Evolutionary conservation across 1,140 invertebrate species (phyloP).

Genomic region (Lamellibrachia luymesi): DNA sequence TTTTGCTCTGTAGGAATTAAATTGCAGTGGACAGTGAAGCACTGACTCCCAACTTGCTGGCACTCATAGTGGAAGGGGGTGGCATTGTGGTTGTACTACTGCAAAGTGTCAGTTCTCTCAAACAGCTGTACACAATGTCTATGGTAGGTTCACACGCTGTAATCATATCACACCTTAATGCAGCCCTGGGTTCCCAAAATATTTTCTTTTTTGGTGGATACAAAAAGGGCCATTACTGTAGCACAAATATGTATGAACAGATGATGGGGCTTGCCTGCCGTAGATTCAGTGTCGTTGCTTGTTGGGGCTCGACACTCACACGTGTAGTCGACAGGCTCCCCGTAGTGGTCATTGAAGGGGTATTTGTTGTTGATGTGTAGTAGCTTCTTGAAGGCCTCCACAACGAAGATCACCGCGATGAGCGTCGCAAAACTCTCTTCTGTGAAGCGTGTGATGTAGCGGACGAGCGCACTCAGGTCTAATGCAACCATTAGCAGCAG

Average conservation of each 20-base stretch:
- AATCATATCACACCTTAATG: slow-evolving; percentile 13
- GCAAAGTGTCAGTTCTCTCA: slow-evolving; percentile 80
- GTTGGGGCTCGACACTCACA: slow-evolving; percentile 31
- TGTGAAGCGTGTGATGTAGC: slow-evolving; percentile 97
- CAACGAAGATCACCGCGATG: slow-evolving; percentile 98
- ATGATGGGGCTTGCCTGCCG: not conserved
- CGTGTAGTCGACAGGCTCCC: slow-evolving; percentile 30
- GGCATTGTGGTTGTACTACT: slow-evolving; percentile 86
- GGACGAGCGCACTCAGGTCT: slow-evolving; percentile 96
- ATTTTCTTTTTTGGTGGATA: not conserved
- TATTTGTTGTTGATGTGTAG: slow-evolving; percentile 33
- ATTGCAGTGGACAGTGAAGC: slow-evolving; percentile 87
- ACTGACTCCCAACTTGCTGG: slow-evolving; percentile 95
- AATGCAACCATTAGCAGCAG: slow-evolving; percentile 87
- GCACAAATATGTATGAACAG: not conserved
- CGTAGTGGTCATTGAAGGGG: slow-evolving; percentile 32
- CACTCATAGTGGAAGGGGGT: slow-evolving; percentile 95
- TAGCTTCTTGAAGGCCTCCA: slow-evolving; percentile 77
- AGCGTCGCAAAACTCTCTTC: slow-evolving; percentile 99
- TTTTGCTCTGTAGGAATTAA: no score
- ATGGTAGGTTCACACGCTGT: slow-evolving; percentile 67
- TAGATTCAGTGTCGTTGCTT: not conserved
- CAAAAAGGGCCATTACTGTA: not conserved
- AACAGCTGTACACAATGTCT: slow-evolving; percentile 92
- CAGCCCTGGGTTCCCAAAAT: not conserved